Conservation (phyloP, 2,888 invertebrate species). For the Idaea biselata region DNA sequence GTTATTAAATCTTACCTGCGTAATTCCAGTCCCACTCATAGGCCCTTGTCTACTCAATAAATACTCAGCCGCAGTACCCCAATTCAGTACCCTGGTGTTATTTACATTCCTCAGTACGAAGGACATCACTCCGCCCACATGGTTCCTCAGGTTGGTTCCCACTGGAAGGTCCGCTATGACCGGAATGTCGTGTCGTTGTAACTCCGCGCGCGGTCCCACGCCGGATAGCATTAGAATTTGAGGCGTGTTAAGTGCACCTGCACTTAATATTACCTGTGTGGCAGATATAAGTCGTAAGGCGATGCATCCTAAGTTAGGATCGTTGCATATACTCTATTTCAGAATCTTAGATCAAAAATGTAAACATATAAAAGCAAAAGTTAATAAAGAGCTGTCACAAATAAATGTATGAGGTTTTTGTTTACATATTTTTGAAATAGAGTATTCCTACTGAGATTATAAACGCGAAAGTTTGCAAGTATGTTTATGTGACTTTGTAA, state of each 20-base stretch:
- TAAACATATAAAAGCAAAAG: too few relatives aligned
- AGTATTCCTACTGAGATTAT: too few relatives aligned
- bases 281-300: neutral
- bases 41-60: constrained; percentile 78
- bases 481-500: too few relatives aligned
- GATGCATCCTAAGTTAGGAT: too few relatives aligned
- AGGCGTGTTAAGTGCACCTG: constrained; percentile 83
- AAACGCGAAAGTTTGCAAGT: too few relatives aligned
- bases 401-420: too few relatives aligned
- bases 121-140: constrained; percentile 80
- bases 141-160: constrained; percentile 83
- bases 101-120: constrained; percentile 67
- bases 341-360: too few relatives aligned
- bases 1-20: constrained; percentile 65
- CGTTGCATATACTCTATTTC: too few relatives aligned
- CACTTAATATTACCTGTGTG: constrained; percentile 78
- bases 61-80: constrained; percentile 80
- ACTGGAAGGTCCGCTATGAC: constrained; percentile 82
- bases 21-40: constrained; percentile 82
- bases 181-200: constrained; percentile 73
- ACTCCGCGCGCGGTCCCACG: constrained; percentile 79
- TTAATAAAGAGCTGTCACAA: too few relatives aligned
- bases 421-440: too few relatives aligned
- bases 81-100: constrained; percentile 76
- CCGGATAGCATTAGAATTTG: constrained; percentile 83